A percentile compares a stretch with the other conserved stretches of the same genome.
These are phyloP conservation scores for Rostratula benghalensis DNA, from an alignment of 2,113 vertebrate genomes.

Conservation along the genomic window DNA sequence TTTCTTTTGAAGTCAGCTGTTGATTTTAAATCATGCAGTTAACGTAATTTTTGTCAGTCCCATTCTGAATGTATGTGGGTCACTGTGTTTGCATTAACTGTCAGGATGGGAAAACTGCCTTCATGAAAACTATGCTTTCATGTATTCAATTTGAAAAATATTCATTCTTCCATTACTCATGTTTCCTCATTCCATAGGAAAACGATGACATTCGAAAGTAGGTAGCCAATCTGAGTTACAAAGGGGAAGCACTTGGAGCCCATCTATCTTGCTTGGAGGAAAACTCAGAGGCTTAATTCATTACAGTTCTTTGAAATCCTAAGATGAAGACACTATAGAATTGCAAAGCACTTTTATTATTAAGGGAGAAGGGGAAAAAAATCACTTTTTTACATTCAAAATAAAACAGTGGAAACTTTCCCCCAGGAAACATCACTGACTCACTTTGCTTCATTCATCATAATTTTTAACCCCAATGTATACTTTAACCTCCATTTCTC, in stretches of 20 bases:
- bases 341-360: neutral
- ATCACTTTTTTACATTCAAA: neutral
- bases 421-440: neutral
- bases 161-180: constrained; percentile 6
- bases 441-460: neutral
- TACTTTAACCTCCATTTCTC: neutral
- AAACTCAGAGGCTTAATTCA: constrained; percentile 20
- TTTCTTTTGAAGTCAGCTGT: constrained; percentile 64
- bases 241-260: neutral
- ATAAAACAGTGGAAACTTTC: neutral
- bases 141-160: constrained; percentile 43
- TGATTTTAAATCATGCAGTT: constrained; percentile 51
- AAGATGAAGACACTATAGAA: neutral
- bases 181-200: constrained; percentile 18
- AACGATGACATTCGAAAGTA: neutral
- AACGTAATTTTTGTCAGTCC: constrained; percentile 15
- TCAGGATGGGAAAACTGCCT: constrained; percentile 6
- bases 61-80: constrained; percentile 58
- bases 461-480: neutral
- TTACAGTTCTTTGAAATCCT: constrained; percentile 33
- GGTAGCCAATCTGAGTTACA: neutral
- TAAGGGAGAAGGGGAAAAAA: neutral
- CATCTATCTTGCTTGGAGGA: constrained; percentile 16
- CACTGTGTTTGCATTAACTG: constrained; percentile 44
- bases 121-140: constrained; percentile 37